Evolutionary conservation across 1,140 invertebrate genomes (phyloP).

Genomic region (Zaprionus lachaisei): DNA sequence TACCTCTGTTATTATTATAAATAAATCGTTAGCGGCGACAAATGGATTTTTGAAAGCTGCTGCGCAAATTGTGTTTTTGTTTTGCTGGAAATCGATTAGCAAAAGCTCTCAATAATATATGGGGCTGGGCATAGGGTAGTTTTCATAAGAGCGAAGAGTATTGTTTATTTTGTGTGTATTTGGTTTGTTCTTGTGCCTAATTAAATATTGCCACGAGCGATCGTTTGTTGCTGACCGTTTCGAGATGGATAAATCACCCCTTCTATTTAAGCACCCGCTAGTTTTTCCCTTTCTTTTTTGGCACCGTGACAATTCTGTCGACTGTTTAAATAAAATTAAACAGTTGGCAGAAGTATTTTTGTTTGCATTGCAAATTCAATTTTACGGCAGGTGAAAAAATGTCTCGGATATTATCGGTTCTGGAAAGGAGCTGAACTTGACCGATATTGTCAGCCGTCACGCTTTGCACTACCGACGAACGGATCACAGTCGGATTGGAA

Average conservation of each 20-base stretch:
- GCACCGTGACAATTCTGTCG: slow-evolving; percentile 65
- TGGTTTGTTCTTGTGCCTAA: not conserved
- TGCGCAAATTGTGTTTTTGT: slow-evolving; percentile 40
- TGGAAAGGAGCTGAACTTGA: slow-evolving; percentile 68
- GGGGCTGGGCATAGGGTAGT: not conserved
- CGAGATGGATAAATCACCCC: slow-evolving; percentile 50
- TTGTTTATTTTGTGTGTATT: slow-evolving; percentile 5
- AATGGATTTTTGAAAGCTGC: slow-evolving; percentile 27
- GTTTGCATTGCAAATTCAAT: not conserved
- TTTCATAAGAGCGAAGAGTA: slow-evolving; percentile 40
- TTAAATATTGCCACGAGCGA: slow-evolving; percentile 5
- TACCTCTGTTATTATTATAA: slow-evolving; percentile 38
- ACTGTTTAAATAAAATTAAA: slow-evolving; percentile 32
- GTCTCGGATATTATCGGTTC: not conserved
- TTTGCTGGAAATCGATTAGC: slow-evolving; percentile 11
- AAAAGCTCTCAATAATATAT: not conserved
- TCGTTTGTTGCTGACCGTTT: slow-evolving; percentile 12
- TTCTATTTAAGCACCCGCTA: slow-evolving; percentile 31
- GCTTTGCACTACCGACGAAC: slow-evolving; percentile 6
- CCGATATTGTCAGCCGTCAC: slow-evolving; percentile 61
- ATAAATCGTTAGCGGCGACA: not conserved
- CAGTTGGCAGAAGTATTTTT: slow-evolving; percentile 16
- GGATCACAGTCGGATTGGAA: slow-evolving; percentile 10
- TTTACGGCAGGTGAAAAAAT: not conserved
- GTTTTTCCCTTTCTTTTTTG: slow-evolving; percentile 41